These are phyloP conservation scores for Drosophila melanocephala DNA, from an alignment of 2,888 invertebrate species.

Conservation along the genomic window DNA sequence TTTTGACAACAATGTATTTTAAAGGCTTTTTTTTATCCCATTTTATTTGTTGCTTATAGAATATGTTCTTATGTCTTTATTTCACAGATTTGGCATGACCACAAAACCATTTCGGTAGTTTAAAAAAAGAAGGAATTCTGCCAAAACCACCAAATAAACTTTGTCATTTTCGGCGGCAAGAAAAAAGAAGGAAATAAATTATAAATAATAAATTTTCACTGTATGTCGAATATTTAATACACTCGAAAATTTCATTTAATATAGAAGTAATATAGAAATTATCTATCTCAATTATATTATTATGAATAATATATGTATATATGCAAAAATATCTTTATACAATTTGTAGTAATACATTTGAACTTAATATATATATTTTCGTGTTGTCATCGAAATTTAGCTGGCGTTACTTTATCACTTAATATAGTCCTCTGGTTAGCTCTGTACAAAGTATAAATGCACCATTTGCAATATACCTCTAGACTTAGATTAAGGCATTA, in stretches of 20 bases:
- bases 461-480: not conserved
- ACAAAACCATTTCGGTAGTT: slow-evolving; percentile 55
- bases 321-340: not conserved
- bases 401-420: no score
- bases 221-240: not conserved
- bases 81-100: slow-evolving; percentile 40
- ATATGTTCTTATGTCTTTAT: slow-evolving; percentile 17
- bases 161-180: slow-evolving; percentile 54
- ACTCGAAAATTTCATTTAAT: not conserved
- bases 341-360: not conserved
- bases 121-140: slow-evolving; percentile 29
- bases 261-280: not conserved
- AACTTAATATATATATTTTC: no score
- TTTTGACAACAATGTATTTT: not conserved
- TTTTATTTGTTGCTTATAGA: not conserved
- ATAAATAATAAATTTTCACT: not conserved
- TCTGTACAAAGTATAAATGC: not conserved
- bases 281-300: not conserved
- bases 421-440: no score
- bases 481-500: not conserved
- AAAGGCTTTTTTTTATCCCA: not conserved
- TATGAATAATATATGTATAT: no score
- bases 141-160: slow-evolving; percentile 65
- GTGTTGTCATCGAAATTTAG: no score
- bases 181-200: not conserved